phyloP scores from a whole-genome alignment of 2,888 invertebrate species.

The Hirtodrosophila trivittata region DNA sequence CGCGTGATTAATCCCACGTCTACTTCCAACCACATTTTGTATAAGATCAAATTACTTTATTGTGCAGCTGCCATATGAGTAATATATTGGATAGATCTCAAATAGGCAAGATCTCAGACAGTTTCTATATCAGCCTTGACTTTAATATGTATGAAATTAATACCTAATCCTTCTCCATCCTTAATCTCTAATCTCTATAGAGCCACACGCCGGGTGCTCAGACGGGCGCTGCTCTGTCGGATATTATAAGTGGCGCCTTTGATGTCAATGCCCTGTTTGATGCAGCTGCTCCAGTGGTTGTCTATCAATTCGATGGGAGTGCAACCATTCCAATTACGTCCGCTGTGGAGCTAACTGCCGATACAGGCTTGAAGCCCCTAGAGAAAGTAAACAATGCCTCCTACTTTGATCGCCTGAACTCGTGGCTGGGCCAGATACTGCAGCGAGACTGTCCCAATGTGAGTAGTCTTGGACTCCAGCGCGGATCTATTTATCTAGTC shows the following conservation, averaged over 20 bases:
- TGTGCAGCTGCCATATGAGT: too few species aligned
- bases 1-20: too few species aligned
- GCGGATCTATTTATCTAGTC: neutral
- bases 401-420: conserved; percentile 94
- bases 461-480: conserved; percentile 34
- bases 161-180: neutral
- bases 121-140: too few species aligned
- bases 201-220: conserved; percentile 92
- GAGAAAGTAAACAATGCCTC: conserved; percentile 85
- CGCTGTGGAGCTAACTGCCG: conserved; percentile 25
- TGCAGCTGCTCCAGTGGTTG: conserved; percentile 92
- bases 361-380: conserved; percentile 75
- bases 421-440: conserved; percentile 95
- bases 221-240: conserved; percentile 86
- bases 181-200: conserved; percentile 82
- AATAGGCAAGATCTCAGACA: too few species aligned
- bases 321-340: conserved; percentile 62
- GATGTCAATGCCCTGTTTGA: conserved; percentile 88
- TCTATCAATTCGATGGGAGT: conserved; percentile 91
- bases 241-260: conserved; percentile 87
- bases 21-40: too few species aligned
- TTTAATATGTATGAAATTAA: too few species aligned
- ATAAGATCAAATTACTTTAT: neutral
- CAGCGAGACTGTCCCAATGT: conserved; percentile 93
- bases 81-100: too few species aligned